A percentile compares a stretch with the other conserved stretches of the same genome.
Conservation (phyloP, 2,797 vertebrate species). For the Sebastes hopkinsi region DNA sequence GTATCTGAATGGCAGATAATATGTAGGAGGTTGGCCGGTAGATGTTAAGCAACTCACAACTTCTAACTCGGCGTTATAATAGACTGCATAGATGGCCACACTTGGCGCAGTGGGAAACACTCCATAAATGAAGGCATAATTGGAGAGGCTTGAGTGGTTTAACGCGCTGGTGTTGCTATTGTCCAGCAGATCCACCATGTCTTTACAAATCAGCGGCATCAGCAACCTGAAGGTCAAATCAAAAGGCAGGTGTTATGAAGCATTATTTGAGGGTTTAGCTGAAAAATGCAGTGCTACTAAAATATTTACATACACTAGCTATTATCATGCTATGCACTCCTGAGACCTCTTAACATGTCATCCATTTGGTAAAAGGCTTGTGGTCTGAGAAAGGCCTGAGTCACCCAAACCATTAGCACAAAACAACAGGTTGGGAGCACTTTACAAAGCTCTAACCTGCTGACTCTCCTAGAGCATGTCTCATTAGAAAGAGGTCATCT, state of each 20-base stretch:
- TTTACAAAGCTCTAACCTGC: constrained; percentile 18
- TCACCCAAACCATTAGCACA: constrained; percentile 48
- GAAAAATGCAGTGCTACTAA: background rate
- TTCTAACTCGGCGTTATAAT: constrained; percentile 96
- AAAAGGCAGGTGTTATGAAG: background rate
- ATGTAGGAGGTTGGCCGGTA: background rate
- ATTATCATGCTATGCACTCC: background rate
- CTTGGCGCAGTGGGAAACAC: constrained; percentile 96
- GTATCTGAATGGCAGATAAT: background rate
- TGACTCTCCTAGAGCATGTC: background rate
- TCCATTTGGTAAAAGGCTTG: constrained; percentile 11
- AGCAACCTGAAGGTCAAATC: constrained; percentile 83
- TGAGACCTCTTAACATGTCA: constrained; percentile 15
- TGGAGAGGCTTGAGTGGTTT: constrained; percentile 95
- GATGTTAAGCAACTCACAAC: constrained; percentile 88
- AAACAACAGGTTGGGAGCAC: constrained; percentile 29
- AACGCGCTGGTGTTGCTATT: constrained; percentile 73
- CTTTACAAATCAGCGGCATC: constrained; percentile 94
- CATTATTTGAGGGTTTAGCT: constrained; percentile 2
- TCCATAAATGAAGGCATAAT: constrained; percentile 97
- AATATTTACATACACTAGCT: background rate
- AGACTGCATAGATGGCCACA: constrained; percentile 95
- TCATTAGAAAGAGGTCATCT: constrained; percentile 2
- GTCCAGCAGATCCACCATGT: constrained; percentile 95
- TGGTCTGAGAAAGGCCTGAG: constrained; percentile 38